These are phyloP conservation scores for Gallinago media DNA, from an alignment of 2,113 vertebrate species.

Conservation along the genomic window DNA sequence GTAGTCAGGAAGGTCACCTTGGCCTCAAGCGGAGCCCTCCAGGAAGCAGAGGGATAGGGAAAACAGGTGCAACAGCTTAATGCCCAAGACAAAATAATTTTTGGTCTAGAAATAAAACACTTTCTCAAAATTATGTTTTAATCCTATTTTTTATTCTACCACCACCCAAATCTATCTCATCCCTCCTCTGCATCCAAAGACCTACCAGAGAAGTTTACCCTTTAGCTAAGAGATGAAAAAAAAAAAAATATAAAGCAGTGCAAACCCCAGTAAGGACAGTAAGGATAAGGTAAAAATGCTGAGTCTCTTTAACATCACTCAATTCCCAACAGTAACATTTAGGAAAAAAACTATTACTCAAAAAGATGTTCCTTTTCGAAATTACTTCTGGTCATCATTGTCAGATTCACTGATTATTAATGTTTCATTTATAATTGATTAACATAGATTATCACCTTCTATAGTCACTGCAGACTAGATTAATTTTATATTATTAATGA, in stretches of 20 bases:
- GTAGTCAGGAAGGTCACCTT: neutral
- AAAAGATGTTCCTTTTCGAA: neutral
- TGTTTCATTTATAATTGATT: neutral
- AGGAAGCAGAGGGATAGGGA: neutral
- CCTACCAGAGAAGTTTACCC: neutral
- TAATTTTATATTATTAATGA: neutral
- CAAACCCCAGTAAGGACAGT: neutral
- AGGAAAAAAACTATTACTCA: neutral
- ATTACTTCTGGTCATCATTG: neutral
- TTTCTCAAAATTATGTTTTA: neutral
- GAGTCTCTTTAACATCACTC: neutral
- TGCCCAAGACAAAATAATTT: neutral
- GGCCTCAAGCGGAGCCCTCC: fast-evolving
- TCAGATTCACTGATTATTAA: neutral
- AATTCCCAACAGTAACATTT: neutral
- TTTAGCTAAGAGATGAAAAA: neutral
- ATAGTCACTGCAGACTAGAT: neutral
- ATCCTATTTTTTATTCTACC: neutral
- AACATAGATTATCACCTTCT: neutral
- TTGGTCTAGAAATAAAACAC: neutral
- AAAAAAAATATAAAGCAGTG: neutral
- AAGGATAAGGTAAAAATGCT: neutral
- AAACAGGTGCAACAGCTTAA: neutral
- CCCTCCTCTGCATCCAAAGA: neutral
- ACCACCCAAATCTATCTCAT: neutral